A percentile compares a stretch with the other conserved stretches of the same genome.
These are phyloP conservation scores for Lepus europaeus DNA, from an alignment of 2,113 vertebrate species.

Conservation along the genomic window DNA sequence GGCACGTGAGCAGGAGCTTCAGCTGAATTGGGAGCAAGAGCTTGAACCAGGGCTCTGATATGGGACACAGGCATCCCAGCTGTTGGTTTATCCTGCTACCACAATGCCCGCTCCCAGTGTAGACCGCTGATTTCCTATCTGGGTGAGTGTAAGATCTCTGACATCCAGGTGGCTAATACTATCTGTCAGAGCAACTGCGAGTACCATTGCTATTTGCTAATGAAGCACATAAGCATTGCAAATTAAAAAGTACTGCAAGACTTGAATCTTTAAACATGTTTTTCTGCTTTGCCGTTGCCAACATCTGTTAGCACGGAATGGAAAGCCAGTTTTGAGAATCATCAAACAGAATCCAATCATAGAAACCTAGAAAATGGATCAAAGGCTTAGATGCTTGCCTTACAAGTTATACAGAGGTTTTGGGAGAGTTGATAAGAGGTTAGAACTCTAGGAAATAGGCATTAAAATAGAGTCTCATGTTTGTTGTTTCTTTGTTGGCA, in stretches of 20 bases:
- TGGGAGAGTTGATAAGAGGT: neutral
- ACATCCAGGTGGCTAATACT: neutral
- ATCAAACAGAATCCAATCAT: neutral
- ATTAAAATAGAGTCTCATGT: neutral
- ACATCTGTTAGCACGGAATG: slow-evolving; percentile 19
- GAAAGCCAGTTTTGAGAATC: slow-evolving; percentile 3
- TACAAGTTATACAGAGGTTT: neutral
- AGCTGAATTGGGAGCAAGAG: too few relatives aligned
- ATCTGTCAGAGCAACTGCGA: neutral
- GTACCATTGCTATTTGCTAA: slow-evolving; percentile 4
- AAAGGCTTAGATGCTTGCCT: neutral
- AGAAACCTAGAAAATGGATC: neutral
- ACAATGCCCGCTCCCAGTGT: neutral
- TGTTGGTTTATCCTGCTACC: too few relatives aligned
- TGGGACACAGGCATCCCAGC: too few relatives aligned
- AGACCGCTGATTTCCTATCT: slow-evolving; percentile 39
- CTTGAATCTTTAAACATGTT: neutral
- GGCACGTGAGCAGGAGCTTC: too few relatives aligned
- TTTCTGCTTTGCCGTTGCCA: neutral
- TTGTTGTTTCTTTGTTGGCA: neutral
- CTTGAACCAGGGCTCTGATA: too few relatives aligned
- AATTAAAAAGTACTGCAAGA: neutral
- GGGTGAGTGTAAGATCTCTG: slow-evolving; percentile 32
- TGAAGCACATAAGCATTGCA: neutral
- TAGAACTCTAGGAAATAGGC: slow-evolving; percentile 2